These are phyloP conservation scores for Haemorhous mexicanus DNA, from an alignment of 2,113 vertebrate genomes.

Conservation along the genomic window DNA sequence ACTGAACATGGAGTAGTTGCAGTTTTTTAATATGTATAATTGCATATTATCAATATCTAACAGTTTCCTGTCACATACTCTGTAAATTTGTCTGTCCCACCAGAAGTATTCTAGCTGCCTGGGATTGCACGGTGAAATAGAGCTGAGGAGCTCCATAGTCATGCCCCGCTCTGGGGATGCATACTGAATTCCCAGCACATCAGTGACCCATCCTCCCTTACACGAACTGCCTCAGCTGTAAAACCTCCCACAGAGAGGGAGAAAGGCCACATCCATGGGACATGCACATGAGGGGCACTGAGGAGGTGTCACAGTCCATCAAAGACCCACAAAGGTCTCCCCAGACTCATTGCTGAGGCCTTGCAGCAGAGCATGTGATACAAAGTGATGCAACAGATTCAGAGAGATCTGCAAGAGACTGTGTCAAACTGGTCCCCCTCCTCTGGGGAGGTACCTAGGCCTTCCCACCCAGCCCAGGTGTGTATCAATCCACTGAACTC, in stretches of 20 bases:
- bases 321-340: background rate
- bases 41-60: background rate
- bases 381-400: background rate
- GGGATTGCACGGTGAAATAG: background rate
- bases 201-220: background rate
- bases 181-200: background rate
- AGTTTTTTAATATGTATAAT: background rate
- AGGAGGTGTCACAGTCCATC: background rate
- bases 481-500: background rate
- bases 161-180: fast-evolving
- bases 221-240: background rate
- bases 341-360: background rate
- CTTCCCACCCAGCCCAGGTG: background rate
- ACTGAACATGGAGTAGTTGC: background rate
- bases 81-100: background rate
- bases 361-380: fast-evolving
- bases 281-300: background rate
- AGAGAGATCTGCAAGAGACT: background rate
- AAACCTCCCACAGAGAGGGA: background rate
- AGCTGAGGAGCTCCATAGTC: background rate
- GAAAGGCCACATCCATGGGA: background rate
- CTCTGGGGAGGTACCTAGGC: too few species aligned
- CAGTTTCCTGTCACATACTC: background rate
- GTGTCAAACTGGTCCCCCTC: background rate
- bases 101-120: background rate